phyloP scores from a whole-genome alignment of 2,113 vertebrate genomes.

The Egretta garzetta region DNA sequence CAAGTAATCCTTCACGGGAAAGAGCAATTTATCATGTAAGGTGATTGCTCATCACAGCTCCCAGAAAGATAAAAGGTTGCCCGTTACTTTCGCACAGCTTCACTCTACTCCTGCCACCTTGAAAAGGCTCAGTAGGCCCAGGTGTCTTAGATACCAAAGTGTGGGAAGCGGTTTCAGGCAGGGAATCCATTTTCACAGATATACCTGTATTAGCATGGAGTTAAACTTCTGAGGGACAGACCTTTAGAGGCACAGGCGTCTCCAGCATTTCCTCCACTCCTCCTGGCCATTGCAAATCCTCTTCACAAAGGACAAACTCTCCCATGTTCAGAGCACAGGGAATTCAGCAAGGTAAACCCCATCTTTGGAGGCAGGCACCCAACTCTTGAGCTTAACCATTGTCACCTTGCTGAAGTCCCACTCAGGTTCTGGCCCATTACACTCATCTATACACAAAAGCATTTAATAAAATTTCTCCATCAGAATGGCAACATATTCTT shows the following conservation, averaged over 20 bases:
- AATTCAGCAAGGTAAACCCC: not conserved
- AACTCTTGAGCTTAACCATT: not conserved
- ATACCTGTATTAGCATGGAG: not conserved
- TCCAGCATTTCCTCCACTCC: not conserved
- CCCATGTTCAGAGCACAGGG: not conserved
- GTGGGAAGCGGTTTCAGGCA: not conserved
- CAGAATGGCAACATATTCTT: accelerated
- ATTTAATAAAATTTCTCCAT: not conserved
- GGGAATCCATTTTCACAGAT: not conserved
- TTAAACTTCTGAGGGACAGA: not conserved
- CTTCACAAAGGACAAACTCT: not conserved
- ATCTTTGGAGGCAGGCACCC: not conserved
- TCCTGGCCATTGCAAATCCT: not conserved
- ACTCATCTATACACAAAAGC: not conserved
- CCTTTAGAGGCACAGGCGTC: not conserved
- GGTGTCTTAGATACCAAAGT: not conserved
- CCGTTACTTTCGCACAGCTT: not conserved
- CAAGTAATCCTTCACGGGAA: not conserved
- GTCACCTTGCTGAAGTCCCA: not conserved
- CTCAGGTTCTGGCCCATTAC: not conserved
- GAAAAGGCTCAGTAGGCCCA: not conserved
- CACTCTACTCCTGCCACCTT: not conserved
- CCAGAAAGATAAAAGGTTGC: not conserved
- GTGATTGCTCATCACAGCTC: not conserved
- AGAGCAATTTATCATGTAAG: not conserved